These are phyloP conservation scores for Lineus longissimus DNA, from an alignment of 1,140 invertebrate species.

Conservation along the genomic window DNA sequence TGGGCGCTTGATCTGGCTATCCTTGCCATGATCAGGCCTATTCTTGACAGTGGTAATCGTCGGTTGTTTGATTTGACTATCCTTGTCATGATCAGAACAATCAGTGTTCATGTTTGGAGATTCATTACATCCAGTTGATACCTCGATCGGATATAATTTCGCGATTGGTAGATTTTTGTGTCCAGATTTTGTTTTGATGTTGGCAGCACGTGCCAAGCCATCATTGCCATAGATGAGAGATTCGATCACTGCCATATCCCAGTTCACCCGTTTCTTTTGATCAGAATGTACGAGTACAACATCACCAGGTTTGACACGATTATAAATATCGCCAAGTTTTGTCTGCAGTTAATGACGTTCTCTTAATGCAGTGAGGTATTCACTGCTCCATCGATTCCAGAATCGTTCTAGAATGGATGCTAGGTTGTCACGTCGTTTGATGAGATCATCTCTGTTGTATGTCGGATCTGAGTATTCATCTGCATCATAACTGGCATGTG, in stretches of 20 bases:
- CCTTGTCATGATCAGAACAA: too few species aligned
- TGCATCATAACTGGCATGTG: not conserved
- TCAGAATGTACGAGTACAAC: not conserved
- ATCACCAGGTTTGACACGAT: not conserved
- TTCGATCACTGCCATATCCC: not conserved
- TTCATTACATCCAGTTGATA: too few species aligned
- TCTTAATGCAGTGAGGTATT: not conserved
- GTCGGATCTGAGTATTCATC: not conserved
- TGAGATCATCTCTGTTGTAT: not conserved
- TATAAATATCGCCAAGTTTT: not conserved
- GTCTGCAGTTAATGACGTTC: not conserved
- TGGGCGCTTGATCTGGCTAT: too few species aligned
- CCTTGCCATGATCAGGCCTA: too few species aligned
- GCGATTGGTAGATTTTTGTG: not conserved
- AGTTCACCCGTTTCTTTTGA: not conserved
- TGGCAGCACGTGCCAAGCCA: conserved; percentile 1
- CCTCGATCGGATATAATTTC: not conserved
- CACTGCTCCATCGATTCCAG: not conserved
- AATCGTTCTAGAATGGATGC: not conserved
- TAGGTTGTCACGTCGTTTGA: not conserved
- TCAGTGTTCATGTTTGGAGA: too few species aligned
- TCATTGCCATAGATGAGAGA: not conserved
- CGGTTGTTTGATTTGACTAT: too few species aligned
- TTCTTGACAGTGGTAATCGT: too few species aligned
- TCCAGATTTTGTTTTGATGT: not conserved